These are phyloP conservation scores for Paracanthobrama guichenoti DNA, from an alignment of 2,113 vertebrate genomes.

Conservation along the genomic window DNA sequence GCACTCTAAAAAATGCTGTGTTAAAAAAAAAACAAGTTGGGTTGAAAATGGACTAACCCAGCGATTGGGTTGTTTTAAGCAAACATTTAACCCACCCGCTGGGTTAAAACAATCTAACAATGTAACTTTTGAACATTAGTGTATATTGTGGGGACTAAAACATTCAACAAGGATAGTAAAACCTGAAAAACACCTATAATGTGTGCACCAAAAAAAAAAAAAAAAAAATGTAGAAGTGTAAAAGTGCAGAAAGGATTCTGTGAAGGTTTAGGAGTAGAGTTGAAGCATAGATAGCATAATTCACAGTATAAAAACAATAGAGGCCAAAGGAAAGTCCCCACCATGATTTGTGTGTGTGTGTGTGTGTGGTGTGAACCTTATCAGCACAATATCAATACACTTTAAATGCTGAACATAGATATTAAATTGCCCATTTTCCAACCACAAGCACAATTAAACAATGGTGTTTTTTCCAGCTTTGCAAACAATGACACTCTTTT, in stretches of 20 bases:
- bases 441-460: not conserved
- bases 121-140: too few relatives aligned
- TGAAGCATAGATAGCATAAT: not conserved
- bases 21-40: too few relatives aligned
- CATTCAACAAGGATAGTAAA: not conserved
- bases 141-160: not conserved
- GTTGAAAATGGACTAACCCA: too few relatives aligned
- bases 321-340: not conserved
- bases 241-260: not conserved
- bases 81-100: too few relatives aligned
- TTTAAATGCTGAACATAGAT: conserved; percentile 23
- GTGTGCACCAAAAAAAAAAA: not conserved
- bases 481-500: conserved; percentile 35
- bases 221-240: not conserved
- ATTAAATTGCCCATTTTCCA: conserved; percentile 14
- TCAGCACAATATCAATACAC: conserved; percentile 7
- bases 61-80: too few relatives aligned
- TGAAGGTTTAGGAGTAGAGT: not conserved
- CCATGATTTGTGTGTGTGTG: not conserved
- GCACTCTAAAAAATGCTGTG: too few relatives aligned
- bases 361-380: not conserved
- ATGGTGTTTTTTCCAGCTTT: conserved; percentile 29
- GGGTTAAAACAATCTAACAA: too few relatives aligned
- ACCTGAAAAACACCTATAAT: not conserved
- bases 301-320: not conserved